A percentile compares a stretch with the other conserved stretches of the same genome.
Conservation (phyloP, 1,140 invertebrate species). For the Araneus ventricosus region DNA sequence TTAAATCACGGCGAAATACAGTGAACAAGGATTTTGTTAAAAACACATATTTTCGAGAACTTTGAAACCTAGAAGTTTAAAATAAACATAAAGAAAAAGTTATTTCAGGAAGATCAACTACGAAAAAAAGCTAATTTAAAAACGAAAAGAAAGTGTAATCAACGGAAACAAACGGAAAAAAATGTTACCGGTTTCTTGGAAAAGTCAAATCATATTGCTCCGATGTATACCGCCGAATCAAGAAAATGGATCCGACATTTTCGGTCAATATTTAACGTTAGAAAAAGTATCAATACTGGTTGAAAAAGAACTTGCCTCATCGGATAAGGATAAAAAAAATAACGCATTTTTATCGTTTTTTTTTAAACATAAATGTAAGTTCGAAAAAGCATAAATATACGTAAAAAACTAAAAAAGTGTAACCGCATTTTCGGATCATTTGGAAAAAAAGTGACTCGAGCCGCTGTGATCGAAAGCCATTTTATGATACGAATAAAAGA, state of each 20-base stretch:
- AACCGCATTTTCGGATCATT: conserved; percentile 31
- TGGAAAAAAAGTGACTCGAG: background rate
- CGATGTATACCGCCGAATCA: background rate
- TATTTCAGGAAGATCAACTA: background rate
- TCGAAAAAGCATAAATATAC: conserved; percentile 17
- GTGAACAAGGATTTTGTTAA: too few relatives aligned
- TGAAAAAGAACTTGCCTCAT: background rate
- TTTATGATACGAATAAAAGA: conserved; percentile 33
- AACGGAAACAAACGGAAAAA: background rate
- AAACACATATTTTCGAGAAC: too few relatives aligned
- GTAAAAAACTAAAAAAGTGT: background rate
- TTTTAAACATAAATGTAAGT: background rate
- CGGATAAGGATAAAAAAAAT: conserved; percentile 3
- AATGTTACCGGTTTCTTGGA: background rate
- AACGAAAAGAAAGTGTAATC: background rate
- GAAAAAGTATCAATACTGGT: background rate
- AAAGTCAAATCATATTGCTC: conserved; percentile 2
- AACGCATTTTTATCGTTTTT: background rate
- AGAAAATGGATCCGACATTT: conserved; percentile 20
- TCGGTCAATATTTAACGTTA: conserved; percentile 30
- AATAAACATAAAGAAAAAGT: too few relatives aligned
- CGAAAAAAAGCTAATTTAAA: background rate
- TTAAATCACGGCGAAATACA: too few relatives aligned
- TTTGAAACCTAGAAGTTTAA: too few relatives aligned
- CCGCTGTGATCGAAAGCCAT: background rate